Evolutionary conservation across 2,797 vertebrate genomes (phyloP), one percentile per base, ranked within the genome.

Genomic region (Hirundo rustica): DNA sequence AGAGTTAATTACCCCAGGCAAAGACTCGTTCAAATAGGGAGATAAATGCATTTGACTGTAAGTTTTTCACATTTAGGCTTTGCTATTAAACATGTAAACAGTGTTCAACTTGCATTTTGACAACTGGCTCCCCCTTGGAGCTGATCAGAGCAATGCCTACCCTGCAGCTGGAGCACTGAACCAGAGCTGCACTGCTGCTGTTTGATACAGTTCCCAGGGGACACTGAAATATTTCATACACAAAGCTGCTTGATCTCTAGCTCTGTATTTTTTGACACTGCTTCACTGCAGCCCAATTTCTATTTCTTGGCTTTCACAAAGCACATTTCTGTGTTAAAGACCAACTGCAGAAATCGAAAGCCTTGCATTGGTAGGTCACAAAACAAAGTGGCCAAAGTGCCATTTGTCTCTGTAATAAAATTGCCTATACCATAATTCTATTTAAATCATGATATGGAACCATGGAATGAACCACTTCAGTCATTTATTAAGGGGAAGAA

Each of bases 111-210:
- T 68, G 20, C 40, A 23, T 92, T 93, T 85, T 92, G 87, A 87
- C 75, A 65, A 85, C 42, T 85, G 68, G 42, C 65, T 96, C 47
- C 68, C 68, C 80, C 82, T 85, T 47, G 76, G 65, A 83, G 76
- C 42, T 61, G 89, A 75, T 88, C 68, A 80, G 82, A 92, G 88
- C 75, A 36, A 25, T 51, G 79, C 48, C 50, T 58, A 65, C 73
- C 88, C 85, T 88, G 92, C 89, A 85, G 89, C 94, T 94, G 94
- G 68, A 85, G 85, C 86, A 70, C 71, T 73, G 74, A 95, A 92
- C 71, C 10, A 1, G 34, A 91, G 89, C 91, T 64, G 34, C 61
- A 17, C 45, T 54, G 73, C 92, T 89, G 60, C 40, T 91, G 78
- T 80, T 77, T 82, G 76, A 93, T 86, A 26, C 65, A 29, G 66